Base-by-base conservation (phyloP, 1,140 invertebrate genomes). In the Caerostris extrusa region DNA sequence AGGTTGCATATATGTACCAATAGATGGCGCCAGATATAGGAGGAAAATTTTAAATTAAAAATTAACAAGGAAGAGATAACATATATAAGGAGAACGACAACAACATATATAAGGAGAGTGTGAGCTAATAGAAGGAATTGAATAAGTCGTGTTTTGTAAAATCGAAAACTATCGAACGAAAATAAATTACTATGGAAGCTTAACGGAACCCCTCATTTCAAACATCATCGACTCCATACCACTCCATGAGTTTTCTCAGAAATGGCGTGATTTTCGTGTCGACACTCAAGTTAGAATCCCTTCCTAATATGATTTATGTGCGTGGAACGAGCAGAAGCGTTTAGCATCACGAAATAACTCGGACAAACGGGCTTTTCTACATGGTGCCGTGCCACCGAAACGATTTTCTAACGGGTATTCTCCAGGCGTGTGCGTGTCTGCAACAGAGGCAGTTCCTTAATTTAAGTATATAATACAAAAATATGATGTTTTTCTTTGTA, bases 281-380 rank as follows among this genome's bases (percentile, higher is more conserved):
- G 85, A 87, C 85, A 87, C 50, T 60, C 85, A 87, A 50, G 58
- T 61, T 60, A 60, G 83, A 86, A 61, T 87, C 85, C 34, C 10
- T 87, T 61, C 56, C 85, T 87, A 19, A 19, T 19, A 34, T 87
- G 85, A 87, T 87, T 87, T 87, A 87, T 87, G 85, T 87, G 10
- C 12, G 14, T 53, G 14, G 85, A 19, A 14, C 19, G 34, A 55
- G 56, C 58, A 57, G 34, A 87, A 87, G 58, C 50, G 56, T 87
- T 87, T 87, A 87, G 85, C 58, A 87, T 87, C 85, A 87, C 85
- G 85, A 58, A 87, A 60, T 50, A 61, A 55, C 58, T 87, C 64
- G 58, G 56, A 60, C 14, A 83, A 57, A 57, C 57, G 55, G 53
- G 56, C 58, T 58, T 87, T 58, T 87, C 85, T 64, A 60, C 85